phyloP scores from a whole-genome alignment of 1,140 invertebrate species.

The Bombus soroeensis region DNA sequence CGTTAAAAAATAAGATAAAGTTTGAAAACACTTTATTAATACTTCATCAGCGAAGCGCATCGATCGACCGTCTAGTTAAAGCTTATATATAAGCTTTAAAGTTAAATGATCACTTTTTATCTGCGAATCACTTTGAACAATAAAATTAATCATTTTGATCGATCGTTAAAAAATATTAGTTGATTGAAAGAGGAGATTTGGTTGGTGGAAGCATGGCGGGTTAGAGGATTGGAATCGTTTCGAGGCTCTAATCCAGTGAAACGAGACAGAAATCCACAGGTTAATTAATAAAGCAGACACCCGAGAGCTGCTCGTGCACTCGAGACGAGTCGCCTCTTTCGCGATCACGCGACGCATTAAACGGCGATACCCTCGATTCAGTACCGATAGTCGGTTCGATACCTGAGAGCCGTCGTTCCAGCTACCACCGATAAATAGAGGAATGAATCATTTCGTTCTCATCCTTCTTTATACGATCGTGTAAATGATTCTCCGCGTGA shows the following conservation, averaged over 20 bases:
- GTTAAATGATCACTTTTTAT: too few relatives aligned
- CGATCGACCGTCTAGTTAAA: too few relatives aligned
- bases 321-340: conserved; percentile 24
- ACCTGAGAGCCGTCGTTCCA: neutral
- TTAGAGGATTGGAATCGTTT: neutral
- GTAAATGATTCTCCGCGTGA: neutral
- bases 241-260: neutral
- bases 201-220: neutral
- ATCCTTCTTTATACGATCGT: neutral
- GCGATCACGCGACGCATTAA: conserved; percentile 21
- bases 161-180: too few relatives aligned
- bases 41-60: too few relatives aligned
- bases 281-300: conserved; percentile 45
- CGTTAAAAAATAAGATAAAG: neutral
- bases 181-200: neutral
- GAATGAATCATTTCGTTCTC: neutral
- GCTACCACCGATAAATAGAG: neutral
- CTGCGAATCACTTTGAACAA: too few relatives aligned
- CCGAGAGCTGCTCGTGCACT: conserved; percentile 19
- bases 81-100: too few relatives aligned
- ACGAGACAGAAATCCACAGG: conserved; percentile 35
- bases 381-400: conserved; percentile 1
- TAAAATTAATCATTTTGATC: too few relatives aligned
- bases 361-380: conserved; percentile 31
- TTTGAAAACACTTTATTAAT: too few relatives aligned